Percentiles rank a stretch among this genome's conserved stretches.
Conservation (phyloP, 92 coral and sea anemone genomes). For the Pocillopora meandrina region DNA sequence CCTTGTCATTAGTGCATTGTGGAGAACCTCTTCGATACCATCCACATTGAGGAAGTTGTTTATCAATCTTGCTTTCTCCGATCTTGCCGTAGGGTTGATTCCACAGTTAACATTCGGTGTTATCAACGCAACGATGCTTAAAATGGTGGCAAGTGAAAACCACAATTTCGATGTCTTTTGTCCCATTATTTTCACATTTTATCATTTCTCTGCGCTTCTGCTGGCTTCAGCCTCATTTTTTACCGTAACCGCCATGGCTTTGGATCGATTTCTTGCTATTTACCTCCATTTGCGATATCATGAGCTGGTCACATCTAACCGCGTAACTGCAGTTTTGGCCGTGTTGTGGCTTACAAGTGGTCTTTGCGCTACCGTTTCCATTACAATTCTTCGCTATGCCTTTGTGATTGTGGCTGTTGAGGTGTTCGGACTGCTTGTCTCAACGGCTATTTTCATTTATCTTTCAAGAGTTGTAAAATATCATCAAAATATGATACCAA, state of each 20-base stretch:
- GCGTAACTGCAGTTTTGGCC: constrained; percentile 1
- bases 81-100: constrained; percentile 16
- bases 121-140: neutral
- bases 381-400: neutral
- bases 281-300: constrained; percentile 47
- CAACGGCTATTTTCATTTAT: neutral
- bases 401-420: neutral
- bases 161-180: neutral
- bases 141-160: neutral
- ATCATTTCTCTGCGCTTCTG: neutral
- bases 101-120: neutral
- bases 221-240: neutral
- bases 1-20: constrained; percentile 17
- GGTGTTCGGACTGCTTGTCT: neutral
- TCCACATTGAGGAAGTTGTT: constrained; percentile 16
- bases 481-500: constrained; percentile 23
- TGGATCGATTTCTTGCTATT: constrained; percentile 14
- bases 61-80: constrained; percentile 35
- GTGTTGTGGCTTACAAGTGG: constrained; percentile 14
- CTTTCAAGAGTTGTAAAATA: neutral
- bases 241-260: neutral
- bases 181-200: neutral
- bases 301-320: constrained; percentile 24
- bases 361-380: neutral
- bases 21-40: constrained; percentile 28